Evolutionary conservation across 2,797 vertebrate species (phyloP).

Genomic region (Alectoris magna): DNA sequence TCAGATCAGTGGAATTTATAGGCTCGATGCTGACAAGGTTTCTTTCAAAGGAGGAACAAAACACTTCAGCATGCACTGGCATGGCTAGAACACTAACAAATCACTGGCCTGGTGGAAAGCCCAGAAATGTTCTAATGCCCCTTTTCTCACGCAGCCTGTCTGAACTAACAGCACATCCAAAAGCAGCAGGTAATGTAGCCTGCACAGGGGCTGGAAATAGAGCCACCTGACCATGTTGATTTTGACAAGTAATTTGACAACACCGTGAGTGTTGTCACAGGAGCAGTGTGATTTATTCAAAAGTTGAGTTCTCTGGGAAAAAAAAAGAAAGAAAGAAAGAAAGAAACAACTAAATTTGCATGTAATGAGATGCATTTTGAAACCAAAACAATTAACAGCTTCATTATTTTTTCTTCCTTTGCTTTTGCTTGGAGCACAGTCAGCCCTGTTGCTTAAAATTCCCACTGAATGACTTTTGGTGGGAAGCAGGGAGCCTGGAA

Average conservation of each 20-base stretch:
- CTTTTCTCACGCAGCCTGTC: background rate
- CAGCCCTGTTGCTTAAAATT: background rate
- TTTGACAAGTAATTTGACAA: slow-evolving; percentile 52
- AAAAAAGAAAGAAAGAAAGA: background rate
- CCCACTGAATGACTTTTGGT: background rate
- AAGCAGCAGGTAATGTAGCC: background rate
- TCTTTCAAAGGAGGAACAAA: slow-evolving; percentile 3
- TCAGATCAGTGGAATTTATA: background rate
- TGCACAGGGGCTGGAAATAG: slow-evolving; percentile 20
- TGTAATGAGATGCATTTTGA: slow-evolving; percentile 42
- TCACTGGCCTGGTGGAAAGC: background rate
- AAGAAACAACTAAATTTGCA: slow-evolving; percentile 37
- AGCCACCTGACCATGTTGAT: slow-evolving; percentile 12
- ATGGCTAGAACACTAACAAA: background rate
- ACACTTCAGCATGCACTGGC: background rate
- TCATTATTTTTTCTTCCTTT: slow-evolving; percentile 11
- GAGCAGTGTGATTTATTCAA: slow-evolving; percentile 44
- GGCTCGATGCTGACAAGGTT: background rate
- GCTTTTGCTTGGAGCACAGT: background rate
- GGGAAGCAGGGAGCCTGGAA: background rate
- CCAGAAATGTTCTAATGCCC: background rate
- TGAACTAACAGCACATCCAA: slow-evolving; percentile 21
- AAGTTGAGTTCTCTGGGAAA: background rate
- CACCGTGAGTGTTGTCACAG: background rate
- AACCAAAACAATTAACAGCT: background rate